Evolutionary conservation across 1,140 invertebrate genomes (phyloP), one percentile per base, ranked within the genome.

Genomic region (Drosophila arawakana): DNA sequence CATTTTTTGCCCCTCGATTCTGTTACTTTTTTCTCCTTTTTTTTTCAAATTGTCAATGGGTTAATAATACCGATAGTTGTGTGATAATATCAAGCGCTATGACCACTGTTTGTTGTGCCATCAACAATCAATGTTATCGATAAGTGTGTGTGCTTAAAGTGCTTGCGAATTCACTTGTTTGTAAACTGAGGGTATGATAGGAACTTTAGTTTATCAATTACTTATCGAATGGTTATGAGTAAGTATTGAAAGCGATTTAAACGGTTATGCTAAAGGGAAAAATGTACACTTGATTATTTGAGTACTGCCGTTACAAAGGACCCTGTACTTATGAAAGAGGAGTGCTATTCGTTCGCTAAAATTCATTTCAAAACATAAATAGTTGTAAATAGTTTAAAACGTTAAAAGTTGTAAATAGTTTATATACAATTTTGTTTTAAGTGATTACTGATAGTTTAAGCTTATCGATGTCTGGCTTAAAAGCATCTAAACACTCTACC

Each of bases 91-190:
- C 55, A 30, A 49, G 46, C 15, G 61, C 21, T 50, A 9, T 37
- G 52, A 34, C 30, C 49, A 52, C 49, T 34, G 25, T 54, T 13
- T 54, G 13, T 62, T 25, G 18, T n/a, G 35, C 46, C 37, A 50
- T 62, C 60, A 62, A 37, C 50, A 35, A 37, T 54, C 50, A 54
- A 54, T 47, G 44, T 61, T 61, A 61, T 63, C 61, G 47, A 62
- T 62, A 62, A 50, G 7, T 43, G 44, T 30, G 55, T n/a, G 18
- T 18, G 39, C 39, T 11, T 41, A 10, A 41, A 10, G 9, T 41
- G 41, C 11, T n/a, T 6, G 2, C 41, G n/a, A n/a, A 43, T 3
- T n/a, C n/a, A 3, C 2, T 43, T n/a, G 41, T n/a, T n/a, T n/a
- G 4, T 13, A 43, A 43, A n/a, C 10, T 11, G 11, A 5, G 10